Evolutionary conservation across 2,113 vertebrate genomes (phyloP), one percentile per base, ranked within the genome.

Genomic region (Ochotona curzoniae): DNA sequence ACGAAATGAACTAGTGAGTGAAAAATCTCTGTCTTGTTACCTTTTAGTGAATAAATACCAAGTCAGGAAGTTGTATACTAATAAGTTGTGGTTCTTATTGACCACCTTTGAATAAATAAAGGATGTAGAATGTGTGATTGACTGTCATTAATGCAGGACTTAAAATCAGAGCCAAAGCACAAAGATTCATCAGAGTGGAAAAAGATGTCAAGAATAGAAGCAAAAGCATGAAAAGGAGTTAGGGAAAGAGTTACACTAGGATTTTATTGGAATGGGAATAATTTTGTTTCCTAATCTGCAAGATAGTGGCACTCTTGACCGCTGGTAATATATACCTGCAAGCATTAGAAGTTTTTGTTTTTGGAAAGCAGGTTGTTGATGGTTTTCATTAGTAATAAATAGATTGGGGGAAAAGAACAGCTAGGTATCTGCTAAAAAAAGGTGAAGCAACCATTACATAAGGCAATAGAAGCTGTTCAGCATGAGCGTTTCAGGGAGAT

Each of bases 401-500:
- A 90, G 93, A 67, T 57, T 76, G n/a, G 30, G 18, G 35, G 49
- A 61, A 2, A 71, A 83, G 28, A 67, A 91, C 90, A 74, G 28
- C 35, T 66, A 0, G 57, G 57, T 3, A 1, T 88, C 15, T 64
- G n/a, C 49, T 96, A 90, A 66, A 63, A 66, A 79, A 94, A 35
- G 54, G 86, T 10, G 78, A 89, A 95, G 12, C 4, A 80, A 30
- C 30, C 35, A 47, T 93, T 89, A n/a, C 23, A 87, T 76, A 91
- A 93, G 90, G 73, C 66, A 86, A 30, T 47, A 74, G 79, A 67
- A 85, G 64, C 60, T 61, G 44, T 71, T 81, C 86, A 95, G 88
- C 44, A 9, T 67, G 86, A 90, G 30, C 51, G 28, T 92, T 83
- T 91, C 88, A 94, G 89, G 54, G 94, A 96, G 63, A 75, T 91